A percentile compares a stretch with the other conserved stretches of the same genome.
Evolutionary conservation across 2,888 invertebrate species (phyloP).

Genomic region (Tribolium freemani): DNA sequence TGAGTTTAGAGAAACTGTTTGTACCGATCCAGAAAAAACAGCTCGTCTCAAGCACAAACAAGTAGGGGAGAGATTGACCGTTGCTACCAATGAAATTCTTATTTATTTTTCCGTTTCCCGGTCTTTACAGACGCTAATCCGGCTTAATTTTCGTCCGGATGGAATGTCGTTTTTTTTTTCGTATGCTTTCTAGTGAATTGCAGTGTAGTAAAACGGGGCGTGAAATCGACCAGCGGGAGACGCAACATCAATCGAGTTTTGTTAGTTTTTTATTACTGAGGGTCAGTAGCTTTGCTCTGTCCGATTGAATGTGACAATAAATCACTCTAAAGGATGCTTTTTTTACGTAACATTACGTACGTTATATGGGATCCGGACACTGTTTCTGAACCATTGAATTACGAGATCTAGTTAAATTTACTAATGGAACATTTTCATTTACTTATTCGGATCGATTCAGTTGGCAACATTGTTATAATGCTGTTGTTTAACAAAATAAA

Average conservation of each 20-base stretch:
- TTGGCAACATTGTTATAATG: no score
- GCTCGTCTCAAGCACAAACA: constrained; percentile 20
- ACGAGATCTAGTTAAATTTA: constrained; percentile 26
- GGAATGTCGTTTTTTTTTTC: constrained; percentile 49
- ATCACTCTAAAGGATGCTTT: constrained; percentile 56
- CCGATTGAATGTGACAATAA: constrained; percentile 55
- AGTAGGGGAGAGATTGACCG: constrained; percentile 34
- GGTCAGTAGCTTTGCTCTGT: constrained; percentile 51
- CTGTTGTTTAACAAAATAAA: no score
- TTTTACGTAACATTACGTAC: constrained; percentile 61
- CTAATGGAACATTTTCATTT: constrained; percentile 30
- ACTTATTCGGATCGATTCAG: not conserved
- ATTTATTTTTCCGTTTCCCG: constrained; percentile 68
- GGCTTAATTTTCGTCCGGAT: constrained; percentile 65
- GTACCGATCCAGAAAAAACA: not conserved
- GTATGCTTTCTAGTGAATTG: constrained; percentile 54
- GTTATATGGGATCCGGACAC: constrained; percentile 37
- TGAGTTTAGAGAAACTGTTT: constrained; percentile 8
- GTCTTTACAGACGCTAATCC: constrained; percentile 64
- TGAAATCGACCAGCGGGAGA: constrained; percentile 62
- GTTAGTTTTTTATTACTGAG: constrained; percentile 58
- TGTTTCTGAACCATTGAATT: constrained; percentile 34
- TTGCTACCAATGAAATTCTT: constrained; percentile 56
- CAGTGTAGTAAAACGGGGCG: constrained; percentile 57
- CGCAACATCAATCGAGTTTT: constrained; percentile 50